phyloP scores from a whole-genome alignment of 2,113 vertebrate genomes.

The Sapayoa aenigma region DNA sequence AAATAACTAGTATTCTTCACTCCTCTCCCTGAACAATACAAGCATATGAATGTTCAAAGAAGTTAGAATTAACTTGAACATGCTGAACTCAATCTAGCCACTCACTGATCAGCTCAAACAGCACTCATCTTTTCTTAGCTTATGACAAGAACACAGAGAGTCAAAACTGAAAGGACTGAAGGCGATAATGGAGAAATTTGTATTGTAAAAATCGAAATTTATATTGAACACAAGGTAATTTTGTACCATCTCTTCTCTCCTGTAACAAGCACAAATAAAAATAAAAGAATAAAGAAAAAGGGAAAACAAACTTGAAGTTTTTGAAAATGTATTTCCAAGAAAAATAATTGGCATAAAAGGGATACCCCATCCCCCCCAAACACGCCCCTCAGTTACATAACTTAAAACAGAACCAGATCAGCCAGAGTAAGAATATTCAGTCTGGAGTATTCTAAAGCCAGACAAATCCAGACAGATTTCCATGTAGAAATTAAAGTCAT shows the following conservation, averaged over 20 bases:
- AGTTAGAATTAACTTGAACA: not conserved
- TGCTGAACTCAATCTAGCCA: not conserved
- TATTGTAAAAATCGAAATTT: not conserved
- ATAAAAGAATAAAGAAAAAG: accelerated
- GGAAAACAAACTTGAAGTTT: accelerated
- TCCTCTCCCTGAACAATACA: not conserved
- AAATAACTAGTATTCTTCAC: not conserved
- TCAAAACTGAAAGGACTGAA: not conserved
- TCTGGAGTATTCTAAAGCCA: not conserved
- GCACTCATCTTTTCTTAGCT: not conserved
- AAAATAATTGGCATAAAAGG: not conserved
- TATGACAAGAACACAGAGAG: not conserved
- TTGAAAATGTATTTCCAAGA: not conserved
- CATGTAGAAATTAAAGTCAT: not conserved
- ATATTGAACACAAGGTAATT: not conserved
- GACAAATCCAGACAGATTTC: not conserved
- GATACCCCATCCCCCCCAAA: accelerated
- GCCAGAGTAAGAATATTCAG: not conserved
- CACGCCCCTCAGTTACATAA: not conserved
- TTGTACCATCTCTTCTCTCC: not conserved
- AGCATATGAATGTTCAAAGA: not conserved
- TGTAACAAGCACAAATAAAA: not conserved
- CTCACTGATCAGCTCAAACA: not conserved
- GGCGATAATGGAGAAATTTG: not conserved
- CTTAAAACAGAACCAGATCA: not conserved